A percentile compares a stretch with the other conserved stretches of the same genome.
Evolutionary conservation across 2,113 vertebrate species (phyloP).

Genomic region (Ciconia stormi): DNA sequence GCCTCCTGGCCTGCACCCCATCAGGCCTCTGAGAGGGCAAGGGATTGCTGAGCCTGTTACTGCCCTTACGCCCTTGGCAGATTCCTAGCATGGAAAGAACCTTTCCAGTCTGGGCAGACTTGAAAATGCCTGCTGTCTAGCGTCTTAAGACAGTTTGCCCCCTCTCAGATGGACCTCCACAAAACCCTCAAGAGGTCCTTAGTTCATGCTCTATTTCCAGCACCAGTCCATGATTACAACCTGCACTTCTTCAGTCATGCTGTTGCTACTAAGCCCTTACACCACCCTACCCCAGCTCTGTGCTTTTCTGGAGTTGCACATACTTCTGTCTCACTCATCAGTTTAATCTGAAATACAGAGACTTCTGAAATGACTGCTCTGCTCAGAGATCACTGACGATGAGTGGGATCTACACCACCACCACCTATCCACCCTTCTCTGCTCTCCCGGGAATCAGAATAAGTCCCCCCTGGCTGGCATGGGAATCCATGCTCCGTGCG

Average conservation of each 20-base stretch:
- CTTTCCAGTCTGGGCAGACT: too few species aligned
- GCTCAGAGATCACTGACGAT: background rate
- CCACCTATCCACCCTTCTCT: background rate
- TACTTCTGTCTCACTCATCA: background rate
- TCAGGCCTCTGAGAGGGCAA: background rate
- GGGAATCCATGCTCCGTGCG: background rate
- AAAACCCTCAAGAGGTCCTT: background rate
- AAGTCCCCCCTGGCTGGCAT: background rate
- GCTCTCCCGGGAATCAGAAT: background rate
- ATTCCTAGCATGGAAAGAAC: background rate
- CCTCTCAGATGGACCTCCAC: background rate
- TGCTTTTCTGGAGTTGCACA: background rate
- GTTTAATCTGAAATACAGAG: background rate
- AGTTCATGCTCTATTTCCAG: background rate
- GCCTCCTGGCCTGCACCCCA: too few species aligned
- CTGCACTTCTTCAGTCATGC: background rate
- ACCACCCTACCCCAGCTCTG: too few species aligned
- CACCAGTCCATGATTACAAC: background rate
- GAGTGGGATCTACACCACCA: background rate
- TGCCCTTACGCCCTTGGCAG: background rate
- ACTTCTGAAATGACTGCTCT: background rate
- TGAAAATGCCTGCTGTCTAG: background rate
- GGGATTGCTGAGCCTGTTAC: background rate
- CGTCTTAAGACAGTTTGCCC: background rate
- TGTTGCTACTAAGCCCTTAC: background rate